Percentiles rank a stretch among this genome's conserved stretches.
Evolutionary conservation across 2,797 vertebrate species (phyloP).

Genomic region (Pitangus sulphuratus): DNA sequence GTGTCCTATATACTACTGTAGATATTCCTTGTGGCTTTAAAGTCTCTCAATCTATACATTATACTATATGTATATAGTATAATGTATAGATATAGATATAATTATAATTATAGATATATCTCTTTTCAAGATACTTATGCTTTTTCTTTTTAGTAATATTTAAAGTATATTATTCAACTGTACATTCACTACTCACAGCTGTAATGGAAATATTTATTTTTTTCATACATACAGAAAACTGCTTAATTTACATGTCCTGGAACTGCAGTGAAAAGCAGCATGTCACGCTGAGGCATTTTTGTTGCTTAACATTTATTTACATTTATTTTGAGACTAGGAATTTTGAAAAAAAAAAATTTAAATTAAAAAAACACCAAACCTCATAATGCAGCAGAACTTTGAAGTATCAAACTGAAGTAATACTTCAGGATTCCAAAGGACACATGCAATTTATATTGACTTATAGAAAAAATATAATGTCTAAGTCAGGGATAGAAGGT

Average conservation of each 20-base stretch:
- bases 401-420: neutral
- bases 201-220: neutral
- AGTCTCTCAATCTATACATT: neutral
- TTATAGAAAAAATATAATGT: neutral
- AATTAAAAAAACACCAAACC: neutral
- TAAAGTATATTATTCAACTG: neutral
- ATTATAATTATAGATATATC: neutral
- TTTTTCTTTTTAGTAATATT: neutral
- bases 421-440: neutral
- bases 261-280: neutral
- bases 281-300: neutral
- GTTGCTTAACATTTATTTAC: constrained; percentile 4
- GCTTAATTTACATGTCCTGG: neutral
- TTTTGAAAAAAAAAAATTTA: neutral
- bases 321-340: neutral
- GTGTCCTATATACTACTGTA: neutral
- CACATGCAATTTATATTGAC: neutral
- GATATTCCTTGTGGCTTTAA: neutral
- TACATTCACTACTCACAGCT: neutral
- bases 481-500: neutral
- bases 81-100: too few species aligned
- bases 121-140: neutral
- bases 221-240: neutral
- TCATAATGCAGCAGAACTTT: neutral
- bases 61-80: neutral